Evolutionary conservation across 2,113 vertebrate genomes (phyloP).

Genomic region (Cyanoramphus novaezelandiae): DNA sequence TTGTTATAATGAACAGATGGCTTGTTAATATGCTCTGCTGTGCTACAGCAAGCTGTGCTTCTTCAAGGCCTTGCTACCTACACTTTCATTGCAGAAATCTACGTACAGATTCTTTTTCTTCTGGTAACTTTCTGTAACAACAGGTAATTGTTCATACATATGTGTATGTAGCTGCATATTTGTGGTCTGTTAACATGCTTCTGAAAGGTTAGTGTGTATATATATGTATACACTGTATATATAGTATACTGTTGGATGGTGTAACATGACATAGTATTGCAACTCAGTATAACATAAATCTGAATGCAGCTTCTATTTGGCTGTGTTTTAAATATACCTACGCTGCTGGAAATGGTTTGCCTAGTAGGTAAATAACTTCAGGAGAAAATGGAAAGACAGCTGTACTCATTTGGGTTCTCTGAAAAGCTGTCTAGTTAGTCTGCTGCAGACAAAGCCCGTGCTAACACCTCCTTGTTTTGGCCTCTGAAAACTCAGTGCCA

Average conservation of each 20-base stretch:
- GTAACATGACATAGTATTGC: background rate
- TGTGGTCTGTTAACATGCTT: background rate
- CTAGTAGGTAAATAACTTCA: background rate
- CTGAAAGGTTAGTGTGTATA: background rate
- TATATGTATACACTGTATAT: background rate
- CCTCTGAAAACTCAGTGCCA: background rate
- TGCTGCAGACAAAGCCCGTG: background rate
- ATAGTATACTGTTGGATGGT: background rate
- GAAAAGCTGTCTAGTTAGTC: background rate
- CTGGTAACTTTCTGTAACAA: background rate
- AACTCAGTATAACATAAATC: background rate
- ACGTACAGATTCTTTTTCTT: background rate
- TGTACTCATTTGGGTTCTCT: background rate
- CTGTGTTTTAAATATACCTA: background rate
- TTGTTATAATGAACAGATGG: conserved; percentile 54
- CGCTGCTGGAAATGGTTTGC: conserved; percentile 2
- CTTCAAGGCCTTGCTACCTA: background rate
- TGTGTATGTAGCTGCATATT: background rate
- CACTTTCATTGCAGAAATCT: background rate
- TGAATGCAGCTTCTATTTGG: conserved; percentile 38
- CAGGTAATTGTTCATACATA: background rate
- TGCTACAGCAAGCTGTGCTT: background rate
- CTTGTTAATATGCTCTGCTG: conserved; percentile 34
- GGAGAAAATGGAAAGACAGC: background rate
- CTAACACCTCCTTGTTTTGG: background rate